Percentiles rank a stretch among this genome's conserved stretches.
These are phyloP conservation scores for Callopanchax toddi DNA, from an alignment of 2,113 vertebrate species.

Conservation along the genomic window DNA sequence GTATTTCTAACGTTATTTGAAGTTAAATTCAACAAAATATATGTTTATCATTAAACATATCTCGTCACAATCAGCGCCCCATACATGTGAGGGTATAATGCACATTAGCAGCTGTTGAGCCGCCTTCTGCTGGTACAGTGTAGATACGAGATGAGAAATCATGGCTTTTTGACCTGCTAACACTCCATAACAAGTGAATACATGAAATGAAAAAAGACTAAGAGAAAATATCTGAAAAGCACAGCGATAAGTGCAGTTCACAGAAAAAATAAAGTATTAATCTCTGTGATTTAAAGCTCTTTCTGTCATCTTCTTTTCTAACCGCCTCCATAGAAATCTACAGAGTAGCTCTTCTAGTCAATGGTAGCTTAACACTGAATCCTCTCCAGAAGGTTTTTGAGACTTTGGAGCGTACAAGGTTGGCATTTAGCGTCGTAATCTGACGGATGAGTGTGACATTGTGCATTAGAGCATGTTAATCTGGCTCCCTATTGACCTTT, in stretches of 20 bases:
- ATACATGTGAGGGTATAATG: neutral
- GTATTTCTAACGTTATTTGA: too few relatives aligned
- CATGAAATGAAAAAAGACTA: constrained; percentile 5
- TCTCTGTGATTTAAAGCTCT: constrained; percentile 62
- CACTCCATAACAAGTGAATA: neutral
- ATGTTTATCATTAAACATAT: too few relatives aligned
- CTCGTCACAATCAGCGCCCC: neutral
- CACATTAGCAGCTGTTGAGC: neutral
- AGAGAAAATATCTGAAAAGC: constrained; percentile 31
- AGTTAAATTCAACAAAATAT: too few relatives aligned
- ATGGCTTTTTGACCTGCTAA: neutral
- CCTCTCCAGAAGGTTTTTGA: constrained; percentile 59
- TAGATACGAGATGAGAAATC: neutral
- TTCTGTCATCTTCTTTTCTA: constrained; percentile 49
- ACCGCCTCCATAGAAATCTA: constrained; percentile 50
- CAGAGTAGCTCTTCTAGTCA: constrained; percentile 58
- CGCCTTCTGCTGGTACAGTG: accelerated
- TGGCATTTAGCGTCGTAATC: constrained; percentile 74
- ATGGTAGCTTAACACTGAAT: constrained; percentile 60
- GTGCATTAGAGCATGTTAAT: constrained; percentile 75
- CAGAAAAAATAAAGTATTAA: constrained; percentile 53
- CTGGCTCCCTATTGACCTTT: constrained; percentile 70
- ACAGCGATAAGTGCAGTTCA: constrained; percentile 52
- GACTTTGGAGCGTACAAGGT: constrained; percentile 64
- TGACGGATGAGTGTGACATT: constrained; percentile 70